Base-by-base conservation (phyloP, 1,140 invertebrate genomes). In the Zaprionus gabonicus region DNA sequence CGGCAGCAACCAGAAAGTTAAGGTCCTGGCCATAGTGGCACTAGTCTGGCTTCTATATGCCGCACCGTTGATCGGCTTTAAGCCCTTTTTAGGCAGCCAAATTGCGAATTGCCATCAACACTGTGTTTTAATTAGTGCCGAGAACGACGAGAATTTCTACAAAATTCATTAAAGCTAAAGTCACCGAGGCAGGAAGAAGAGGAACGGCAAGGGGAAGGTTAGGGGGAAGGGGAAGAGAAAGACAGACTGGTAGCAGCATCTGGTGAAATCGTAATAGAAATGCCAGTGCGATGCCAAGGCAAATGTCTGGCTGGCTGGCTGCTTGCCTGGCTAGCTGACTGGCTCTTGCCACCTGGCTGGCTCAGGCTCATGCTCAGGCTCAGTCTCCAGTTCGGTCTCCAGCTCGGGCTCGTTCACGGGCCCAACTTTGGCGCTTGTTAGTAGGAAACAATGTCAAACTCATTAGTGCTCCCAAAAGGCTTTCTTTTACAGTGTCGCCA, bases 401-500 rank as follows among this genome's bases (percentile, higher is more conserved):
- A 3, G 36, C 20, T 25, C 65, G 51, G 38, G 17, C 76, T 60
- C 66, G 65, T 17, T 17, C n/a, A 17, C 41, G n/a, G n/a, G n/a
- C 41, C 81, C 72, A 85, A 88, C 78, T 88, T 90, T 84, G 81
- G 58, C 77, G 85, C 84, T 88, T 88, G 84, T 88, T 88, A 85
- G 85, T 78, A 82, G 85, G 86, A 90, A 90, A 90, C 85, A 90
- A 90, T 90, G 85, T 90, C 85, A 90, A 90, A 90, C 85, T 90
- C 85, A 90, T 90, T 90, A 90, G 85, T 90, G 85, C 86, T 90
- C 85, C 85, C 85, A 90, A 90, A 90, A 91, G 85, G 86, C 82
- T 91, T 90, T 90, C 79, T 90, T 82, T 85, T 77, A 86, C 84
- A 90, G 74, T 87, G 85, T 74, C 71, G 80, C 62, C 78, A 77